Evolutionary conservation across 1,140 invertebrate genomes (phyloP).

Genomic region (Chrysoperla carnea): DNA sequence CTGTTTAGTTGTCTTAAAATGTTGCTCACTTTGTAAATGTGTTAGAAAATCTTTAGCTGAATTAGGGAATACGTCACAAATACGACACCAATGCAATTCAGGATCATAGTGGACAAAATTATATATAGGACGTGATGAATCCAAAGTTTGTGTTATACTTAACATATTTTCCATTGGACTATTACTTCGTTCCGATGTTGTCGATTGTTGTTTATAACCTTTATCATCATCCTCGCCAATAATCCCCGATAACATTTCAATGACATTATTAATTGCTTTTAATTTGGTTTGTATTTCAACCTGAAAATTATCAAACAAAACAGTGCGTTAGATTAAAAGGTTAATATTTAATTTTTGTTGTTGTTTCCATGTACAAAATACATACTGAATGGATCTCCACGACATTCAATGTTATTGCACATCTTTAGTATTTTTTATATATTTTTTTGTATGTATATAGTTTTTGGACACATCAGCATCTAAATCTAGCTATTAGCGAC

Average conservation of each 20-base stretch:
- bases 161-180: constrained; percentile 22
- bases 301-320: constrained; percentile 27
- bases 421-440: no score
- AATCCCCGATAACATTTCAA: constrained; percentile 65
- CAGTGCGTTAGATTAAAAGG: neutral
- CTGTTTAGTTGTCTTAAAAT: constrained; percentile 44
- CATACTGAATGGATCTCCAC: neutral
- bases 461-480: no score
- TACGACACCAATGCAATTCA: constrained; percentile 73
- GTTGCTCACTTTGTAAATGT: constrained; percentile 60
- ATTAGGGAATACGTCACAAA: constrained; percentile 68
- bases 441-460: no score
- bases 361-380: neutral
- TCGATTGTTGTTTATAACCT: constrained; percentile 6
- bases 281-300: constrained; percentile 66
- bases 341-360: neutral
- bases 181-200: constrained; percentile 11
- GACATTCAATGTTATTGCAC: no score
- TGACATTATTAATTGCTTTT: constrained; percentile 65
- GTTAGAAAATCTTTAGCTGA: constrained; percentile 69
- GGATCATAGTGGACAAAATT: constrained; percentile 75
- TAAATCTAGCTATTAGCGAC: no score
- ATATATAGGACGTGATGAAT: constrained; percentile 28
- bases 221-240: constrained; percentile 43
- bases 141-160: constrained; percentile 10